These are phyloP conservation scores for Schizopygopsis pylzovi DNA, from an alignment of 2,797 vertebrate genomes.

Conservation along the genomic window DNA sequence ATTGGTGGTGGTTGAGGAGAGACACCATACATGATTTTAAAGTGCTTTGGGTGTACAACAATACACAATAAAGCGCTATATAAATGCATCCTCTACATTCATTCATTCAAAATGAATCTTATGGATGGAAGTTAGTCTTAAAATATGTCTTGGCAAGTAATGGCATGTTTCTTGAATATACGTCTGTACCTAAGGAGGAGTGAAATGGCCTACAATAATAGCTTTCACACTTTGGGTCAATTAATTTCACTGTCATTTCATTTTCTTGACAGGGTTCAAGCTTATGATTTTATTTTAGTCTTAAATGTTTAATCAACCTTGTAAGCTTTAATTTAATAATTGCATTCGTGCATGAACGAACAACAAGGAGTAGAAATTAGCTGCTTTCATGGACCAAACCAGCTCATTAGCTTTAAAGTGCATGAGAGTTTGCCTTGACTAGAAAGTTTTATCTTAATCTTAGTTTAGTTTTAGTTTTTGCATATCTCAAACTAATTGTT, in stretches of 20 bases:
- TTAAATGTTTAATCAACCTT: slow-evolving; percentile 61
- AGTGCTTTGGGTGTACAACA: too few relatives aligned
- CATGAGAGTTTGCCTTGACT: not conserved
- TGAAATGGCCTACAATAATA: slow-evolving; percentile 48
- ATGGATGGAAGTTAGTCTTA: not conserved
- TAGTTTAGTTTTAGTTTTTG: not conserved
- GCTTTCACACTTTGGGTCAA: slow-evolving; percentile 27
- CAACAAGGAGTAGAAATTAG: slow-evolving; percentile 50
- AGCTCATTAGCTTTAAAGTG: slow-evolving; percentile 40
- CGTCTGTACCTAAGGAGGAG: not conserved
- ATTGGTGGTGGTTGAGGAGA: too few relatives aligned
- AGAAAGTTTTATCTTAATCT: slow-evolving; percentile 16
- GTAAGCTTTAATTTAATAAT: slow-evolving; percentile 61
- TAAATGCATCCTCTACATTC: too few relatives aligned
- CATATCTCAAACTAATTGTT: not conserved
- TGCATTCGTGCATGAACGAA: slow-evolving; percentile 50
- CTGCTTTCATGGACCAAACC: slow-evolving; percentile 48
- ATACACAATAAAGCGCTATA: too few relatives aligned
- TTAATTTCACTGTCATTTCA: slow-evolving; percentile 39
- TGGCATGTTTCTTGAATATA: not conserved
- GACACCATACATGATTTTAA: too few relatives aligned
- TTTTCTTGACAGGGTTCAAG: slow-evolving; percentile 54
- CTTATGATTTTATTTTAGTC: slow-evolving; percentile 50
- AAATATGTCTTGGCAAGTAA: slow-evolving; percentile 2
- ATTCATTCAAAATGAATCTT: not conserved